A percentile compares a stretch with the other conserved stretches of the same genome.
Conservation (phyloP, 2,888 invertebrate genomes). For the Bembecia ichneumoniformis region DNA sequence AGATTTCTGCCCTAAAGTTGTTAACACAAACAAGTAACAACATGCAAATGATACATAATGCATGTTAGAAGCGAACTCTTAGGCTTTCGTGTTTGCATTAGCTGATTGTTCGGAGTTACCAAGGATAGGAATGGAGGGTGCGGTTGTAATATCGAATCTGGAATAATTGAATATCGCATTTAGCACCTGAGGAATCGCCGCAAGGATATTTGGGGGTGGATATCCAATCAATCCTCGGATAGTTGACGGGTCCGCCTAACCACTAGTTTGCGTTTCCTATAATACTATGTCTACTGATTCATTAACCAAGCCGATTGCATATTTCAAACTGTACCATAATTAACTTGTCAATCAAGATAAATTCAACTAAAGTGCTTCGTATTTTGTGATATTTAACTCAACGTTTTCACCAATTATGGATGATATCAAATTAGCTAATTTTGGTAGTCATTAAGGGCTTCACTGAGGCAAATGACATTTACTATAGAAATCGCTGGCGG, state of each 20-base stretch:
- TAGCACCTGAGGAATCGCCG: constrained; percentile 27
- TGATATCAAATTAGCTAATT: too few relatives aligned
- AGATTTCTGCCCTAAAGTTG: too few relatives aligned
- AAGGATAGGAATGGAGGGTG: constrained; percentile 24
- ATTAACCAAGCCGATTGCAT: constrained; percentile 24
- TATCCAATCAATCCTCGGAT: constrained; percentile 34
- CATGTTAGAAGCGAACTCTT: background rate
- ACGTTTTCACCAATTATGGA: too few relatives aligned
- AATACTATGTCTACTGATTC: constrained; percentile 20
- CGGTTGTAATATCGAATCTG: constrained; percentile 23
- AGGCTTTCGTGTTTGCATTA: constrained; percentile 30
- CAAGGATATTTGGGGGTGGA: constrained; percentile 27
- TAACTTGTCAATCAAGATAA: background rate
- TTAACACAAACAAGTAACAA: too few relatives aligned
- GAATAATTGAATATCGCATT: constrained; percentile 44
- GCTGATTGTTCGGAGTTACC: constrained; percentile 44
- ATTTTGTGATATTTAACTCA: too few relatives aligned
- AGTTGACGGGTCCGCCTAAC: constrained; percentile 16
- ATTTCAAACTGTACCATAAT: background rate
- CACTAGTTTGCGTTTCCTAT: constrained; percentile 22
- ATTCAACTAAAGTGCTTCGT: too few relatives aligned
- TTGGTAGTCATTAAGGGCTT: too few relatives aligned
- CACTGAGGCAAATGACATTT: too few relatives aligned
- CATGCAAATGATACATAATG: too few relatives aligned
- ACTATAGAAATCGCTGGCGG: too few relatives aligned